A percentile compares a stretch with the other conserved stretches of the same genome.
phyloP scores from a whole-genome alignment of 2,888 invertebrate genomes.

The Fabriciana adippe region DNA sequence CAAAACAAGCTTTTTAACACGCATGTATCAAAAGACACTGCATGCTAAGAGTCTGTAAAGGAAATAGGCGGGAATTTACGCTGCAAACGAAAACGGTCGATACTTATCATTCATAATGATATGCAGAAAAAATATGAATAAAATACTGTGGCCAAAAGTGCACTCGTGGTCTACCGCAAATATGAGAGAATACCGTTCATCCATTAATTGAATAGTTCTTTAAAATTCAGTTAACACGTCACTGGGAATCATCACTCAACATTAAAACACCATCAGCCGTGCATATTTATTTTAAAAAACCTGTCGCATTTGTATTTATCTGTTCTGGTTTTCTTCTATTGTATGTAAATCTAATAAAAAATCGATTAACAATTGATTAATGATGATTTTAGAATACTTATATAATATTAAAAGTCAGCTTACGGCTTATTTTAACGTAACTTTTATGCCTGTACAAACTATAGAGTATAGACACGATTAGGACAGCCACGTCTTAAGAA shows the following conservation, averaged over 20 bases:
- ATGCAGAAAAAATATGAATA: conserved; percentile 1
- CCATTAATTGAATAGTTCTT: neutral
- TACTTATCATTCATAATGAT: conserved; percentile 16
- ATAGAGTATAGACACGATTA: no score
- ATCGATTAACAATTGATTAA: no score
- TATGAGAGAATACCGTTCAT: conserved; percentile 5
- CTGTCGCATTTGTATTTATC: neutral
- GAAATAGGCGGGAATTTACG: conserved; percentile 15
- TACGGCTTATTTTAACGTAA: no score
- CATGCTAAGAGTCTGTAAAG: conserved; percentile 7
- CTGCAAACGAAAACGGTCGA: neutral
- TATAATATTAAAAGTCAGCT: no score
- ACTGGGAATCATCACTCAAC: conserved; percentile 7
- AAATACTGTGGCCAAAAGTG: conserved; percentile 5
- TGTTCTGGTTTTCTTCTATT: neutral
- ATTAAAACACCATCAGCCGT: conserved; percentile 2
- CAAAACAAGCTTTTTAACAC: conserved; percentile 9
- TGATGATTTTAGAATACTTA: no score
- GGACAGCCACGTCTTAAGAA: no score
- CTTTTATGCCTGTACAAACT: no score
- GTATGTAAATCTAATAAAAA: no score
- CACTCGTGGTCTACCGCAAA: conserved; percentile 16
- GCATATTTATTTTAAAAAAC: neutral
- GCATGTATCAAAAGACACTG: conserved; percentile 11
- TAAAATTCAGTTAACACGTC: conserved; percentile 10